Evolutionary conservation across 2,888 invertebrate genomes (phyloP), one percentile per base, ranked within the genome.

Genomic region (Proisotoma minuta): DNA sequence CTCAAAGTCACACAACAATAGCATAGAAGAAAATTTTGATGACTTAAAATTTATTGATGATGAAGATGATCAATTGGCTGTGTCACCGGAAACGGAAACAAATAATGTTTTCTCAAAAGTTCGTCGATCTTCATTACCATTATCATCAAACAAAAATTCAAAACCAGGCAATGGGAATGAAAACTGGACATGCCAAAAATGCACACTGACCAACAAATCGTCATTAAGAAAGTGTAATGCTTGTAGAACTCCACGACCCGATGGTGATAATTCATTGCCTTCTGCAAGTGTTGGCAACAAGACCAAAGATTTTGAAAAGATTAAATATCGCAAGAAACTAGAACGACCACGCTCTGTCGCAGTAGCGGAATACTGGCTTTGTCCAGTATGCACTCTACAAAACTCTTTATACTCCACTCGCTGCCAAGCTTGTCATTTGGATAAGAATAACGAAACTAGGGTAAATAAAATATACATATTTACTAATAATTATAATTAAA

Each of bases 121-220:
- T 48, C 62, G 72, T 28, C 62, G 73, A n/a, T 70, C 73, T 22
- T 73, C 73, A 1, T 62, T 73, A 20, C 43, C 34, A 15, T 34
- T 15, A 34, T n/a, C n/a, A n/a, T n/a, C n/a, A n/a, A n/a, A n/a
- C n/a, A 34, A 34, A 10, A 34, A 15, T 34, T 34, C 15, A 15
- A 34, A 34, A 15, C 8, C 8, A 15, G 15, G 15, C 34, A 34
- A 34, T 34, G 8, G 8, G 15, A 34, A 34, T 34, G 34, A 34
- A 8, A 15, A 34, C 0, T 95, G 94, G 94, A 84, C 89, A 15
- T 95, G 94, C 77, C 84, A 84, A 68, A 89, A 91, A 73, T 95
- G 95, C 77, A 94, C 94, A 1, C 80, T 93, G 62, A 83, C 91
- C 24, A 95, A 95, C 78, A 84, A 86, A 20, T 81, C 83, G 0